Conservation (phyloP, 1,140 invertebrate species). For the Bombus confusus region DNA sequence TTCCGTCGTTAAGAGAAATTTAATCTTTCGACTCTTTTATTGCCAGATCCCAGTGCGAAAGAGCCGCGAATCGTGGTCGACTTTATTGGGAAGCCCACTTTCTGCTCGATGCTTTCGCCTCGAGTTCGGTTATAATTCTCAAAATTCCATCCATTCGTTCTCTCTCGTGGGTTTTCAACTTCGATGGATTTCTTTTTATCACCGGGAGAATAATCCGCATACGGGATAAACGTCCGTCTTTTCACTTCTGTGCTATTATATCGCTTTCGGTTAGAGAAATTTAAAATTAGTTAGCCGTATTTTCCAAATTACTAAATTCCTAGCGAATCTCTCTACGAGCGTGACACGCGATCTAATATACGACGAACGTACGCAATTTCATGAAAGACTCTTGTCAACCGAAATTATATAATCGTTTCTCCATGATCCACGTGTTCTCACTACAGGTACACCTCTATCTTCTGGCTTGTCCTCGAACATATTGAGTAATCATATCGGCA, state of each 20-base stretch:
- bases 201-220: too few relatives aligned
- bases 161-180: background rate
- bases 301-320: too few relatives aligned
- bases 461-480: conserved; percentile 20
- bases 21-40: conserved; percentile 19
- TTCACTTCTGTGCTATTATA: too few relatives aligned
- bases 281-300: background rate
- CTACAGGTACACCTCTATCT: conserved; percentile 9
- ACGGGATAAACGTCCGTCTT: background rate
- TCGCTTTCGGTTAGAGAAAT: background rate
- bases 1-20: conserved; percentile 15
- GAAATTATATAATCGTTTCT: too few relatives aligned
- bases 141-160: conserved; percentile 4
- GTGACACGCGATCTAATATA: too few relatives aligned
- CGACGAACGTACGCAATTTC: background rate
- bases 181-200: background rate
- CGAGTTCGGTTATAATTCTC: conserved; percentile 6
- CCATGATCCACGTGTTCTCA: background rate
- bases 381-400: background rate
- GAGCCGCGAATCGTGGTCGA: background rate
- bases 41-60: background rate
- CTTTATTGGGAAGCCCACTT: background rate
- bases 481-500: conserved; percentile 19
- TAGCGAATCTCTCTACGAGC: too few relatives aligned
- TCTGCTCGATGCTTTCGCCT: background rate